phyloP scores from a whole-genome alignment of 2,797 vertebrate species.

The Bradypodion pumilum region DNA sequence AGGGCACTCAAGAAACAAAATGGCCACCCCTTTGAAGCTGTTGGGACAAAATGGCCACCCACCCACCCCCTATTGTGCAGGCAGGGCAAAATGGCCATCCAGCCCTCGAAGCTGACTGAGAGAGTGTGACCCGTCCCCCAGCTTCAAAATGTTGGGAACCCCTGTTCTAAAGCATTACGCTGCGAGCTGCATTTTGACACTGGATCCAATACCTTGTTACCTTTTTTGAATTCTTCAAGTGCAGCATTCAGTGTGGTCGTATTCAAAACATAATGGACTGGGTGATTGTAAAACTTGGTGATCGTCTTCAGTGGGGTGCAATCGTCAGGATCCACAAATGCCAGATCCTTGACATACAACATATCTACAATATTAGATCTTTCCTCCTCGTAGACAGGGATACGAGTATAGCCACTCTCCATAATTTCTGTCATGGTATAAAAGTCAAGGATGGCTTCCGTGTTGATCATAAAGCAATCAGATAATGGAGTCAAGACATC shows the following conservation, averaged over 20 bases:
- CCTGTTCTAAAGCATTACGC: neutral
- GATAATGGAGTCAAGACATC: conserved; percentile 59
- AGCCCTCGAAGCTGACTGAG: too few relatives aligned
- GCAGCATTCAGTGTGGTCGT: neutral
- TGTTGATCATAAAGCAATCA: neutral
- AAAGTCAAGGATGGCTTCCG: neutral
- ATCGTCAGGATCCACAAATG: conserved; percentile 87
- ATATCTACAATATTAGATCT: conserved; percentile 70
- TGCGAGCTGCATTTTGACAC: neutral
- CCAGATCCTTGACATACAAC: conserved; percentile 85
- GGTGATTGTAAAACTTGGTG: conserved; percentile 88
- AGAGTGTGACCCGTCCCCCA: too few relatives aligned
- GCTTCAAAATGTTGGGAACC: too few relatives aligned
- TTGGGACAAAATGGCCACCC: too few relatives aligned
- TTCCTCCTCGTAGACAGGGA: neutral
- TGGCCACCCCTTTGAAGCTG: too few relatives aligned
- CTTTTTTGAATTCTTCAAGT: conserved; percentile 35
- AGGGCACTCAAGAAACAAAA: too few relatives aligned
- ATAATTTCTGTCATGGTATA: conserved; percentile 77
- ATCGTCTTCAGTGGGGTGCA: conserved; percentile 85
- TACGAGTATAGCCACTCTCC: conserved; percentile 69
- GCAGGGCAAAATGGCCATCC: too few relatives aligned
- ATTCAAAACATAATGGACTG: conserved; percentile 74
- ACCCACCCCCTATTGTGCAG: too few relatives aligned
- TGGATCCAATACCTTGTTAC: neutral